These are phyloP conservation scores for Athripsodes cinereus DNA, from an alignment of 2,888 invertebrate species.

Conservation along the genomic window DNA sequence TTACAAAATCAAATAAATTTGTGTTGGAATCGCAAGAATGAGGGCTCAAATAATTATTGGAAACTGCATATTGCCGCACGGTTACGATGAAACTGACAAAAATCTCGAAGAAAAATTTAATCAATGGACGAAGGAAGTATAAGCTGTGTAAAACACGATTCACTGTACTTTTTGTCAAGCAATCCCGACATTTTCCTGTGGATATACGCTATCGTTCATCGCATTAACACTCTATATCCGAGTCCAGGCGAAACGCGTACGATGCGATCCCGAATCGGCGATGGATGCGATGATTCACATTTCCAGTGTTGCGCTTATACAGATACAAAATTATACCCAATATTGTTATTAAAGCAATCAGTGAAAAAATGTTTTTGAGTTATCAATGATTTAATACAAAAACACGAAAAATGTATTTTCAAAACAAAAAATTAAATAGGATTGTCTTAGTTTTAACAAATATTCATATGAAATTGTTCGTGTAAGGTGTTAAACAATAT, in stretches of 20 bases:
- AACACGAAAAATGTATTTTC: too few species aligned
- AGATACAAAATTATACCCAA: too few species aligned
- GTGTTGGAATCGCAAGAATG: slow-evolving; percentile 16
- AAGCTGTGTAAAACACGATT: slow-evolving; percentile 3
- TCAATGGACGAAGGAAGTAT: background rate
- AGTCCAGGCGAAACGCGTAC: slow-evolving; percentile 1
- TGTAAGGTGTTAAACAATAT: too few species aligned
- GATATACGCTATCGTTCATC: slow-evolving; percentile 6
- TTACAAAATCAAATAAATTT: background rate
- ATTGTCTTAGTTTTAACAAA: too few species aligned
- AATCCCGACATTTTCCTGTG: slow-evolving; percentile 1
- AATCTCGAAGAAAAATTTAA: too few species aligned
- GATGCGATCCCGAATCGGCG: slow-evolving; percentile 6
- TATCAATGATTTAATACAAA: too few species aligned
- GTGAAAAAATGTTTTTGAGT: too few species aligned
- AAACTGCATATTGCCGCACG: too few species aligned
- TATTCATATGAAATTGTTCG: too few species aligned
- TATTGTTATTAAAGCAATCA: too few species aligned
- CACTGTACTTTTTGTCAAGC: slow-evolving; percentile 10
- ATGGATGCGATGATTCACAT: slow-evolving; percentile 23
- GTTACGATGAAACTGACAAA: slow-evolving; percentile 1
- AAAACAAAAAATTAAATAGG: too few species aligned
- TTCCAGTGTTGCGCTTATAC: background rate
- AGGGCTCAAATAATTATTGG: slow-evolving; percentile 6
- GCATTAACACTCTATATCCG: background rate